Evolutionary conservation across 1,140 invertebrate genomes (phyloP), one percentile per base, ranked within the genome.

Genomic region (Drosophila busckii): DNA sequence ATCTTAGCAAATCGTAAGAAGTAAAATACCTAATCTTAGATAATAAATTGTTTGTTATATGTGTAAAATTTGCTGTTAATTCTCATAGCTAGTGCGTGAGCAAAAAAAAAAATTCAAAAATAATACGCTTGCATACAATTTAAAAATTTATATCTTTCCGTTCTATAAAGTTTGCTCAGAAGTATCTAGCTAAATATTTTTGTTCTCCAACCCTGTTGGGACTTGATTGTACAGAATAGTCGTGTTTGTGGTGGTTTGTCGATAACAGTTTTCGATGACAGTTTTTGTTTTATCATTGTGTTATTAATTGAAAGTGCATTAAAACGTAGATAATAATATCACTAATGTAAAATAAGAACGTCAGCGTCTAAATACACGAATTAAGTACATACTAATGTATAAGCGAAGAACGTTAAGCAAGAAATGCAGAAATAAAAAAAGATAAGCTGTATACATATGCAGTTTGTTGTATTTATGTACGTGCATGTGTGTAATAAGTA

Each of bases 1-100:
- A 92, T 96, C 60, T 83, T 97, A 22, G 91, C 92, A 65, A 91
- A 92, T 38, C 58, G 84, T 1, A 86, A 63, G 8, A 78, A 70
- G 25, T 13, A 10, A 16, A 8, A 31, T 5, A 4, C 7, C 8
- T 15, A 7, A 8, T n/a, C n/a, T n/a, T n/a, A n/a, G n/a, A 17
- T 12, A 23, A 10, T 38, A 45, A 48, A n/a, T 28, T 1, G 25
- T 25, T 46, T n/a, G 13, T 7, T 12, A 26, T 42, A 19, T 9
- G 17, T 31, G 16, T 59, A 44, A 7, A 45, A 22, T 37, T 40
- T 16, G 15, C n/a, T n/a, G n/a, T n/a, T n/a, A n/a, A n/a, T n/a
- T n/a, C n/a, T n/a, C n/a, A n/a, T n/a, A n/a, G n/a, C n/a, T n/a
- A n/a, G n/a, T n/a, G n/a, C n/a, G n/a, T n/a, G n/a, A n/a, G n/a